Base-by-base conservation (phyloP, 2,888 invertebrate species). In the Globia sparganii region DNA sequence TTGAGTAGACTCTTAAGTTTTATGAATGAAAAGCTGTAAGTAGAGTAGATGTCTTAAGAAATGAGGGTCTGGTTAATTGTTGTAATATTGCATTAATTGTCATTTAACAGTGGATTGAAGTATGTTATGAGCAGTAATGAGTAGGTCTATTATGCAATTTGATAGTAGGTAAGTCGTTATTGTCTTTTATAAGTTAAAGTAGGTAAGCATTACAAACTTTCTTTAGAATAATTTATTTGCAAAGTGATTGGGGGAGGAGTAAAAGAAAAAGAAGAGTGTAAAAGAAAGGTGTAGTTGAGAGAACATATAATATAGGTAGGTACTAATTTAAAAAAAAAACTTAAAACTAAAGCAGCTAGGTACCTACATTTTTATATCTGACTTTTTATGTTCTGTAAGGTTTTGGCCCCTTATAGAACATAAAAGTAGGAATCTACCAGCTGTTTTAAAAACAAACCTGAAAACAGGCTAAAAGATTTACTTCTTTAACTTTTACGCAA, bases 1-100 rank as follows among this genome's bases (percentile, higher is more conserved):
- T 84, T 75, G 28, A 64, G 37, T 67, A 13, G 43, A 31, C 58
- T 58, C 28, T 73, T 49, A 8, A 31, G 65, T 77, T 43, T 34
- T 59, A 8, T 78, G 2, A 71, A 68, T 64, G 18, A 43, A 43
- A 69, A 21, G 34, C 25, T 61, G 8, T 31, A 46, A 46, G 6
- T 46, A 25, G 31, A 49, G 25, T 31, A 71, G 53, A 40, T 49
- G 25, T 69, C 67, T 64, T 34, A 21, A 65, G 64, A 53, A 31
- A 66, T 9, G 0, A 61, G 11, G 18, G 18, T 18, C 13, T 15
- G 40, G 8, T 59, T 46, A 11, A 1, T 49, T 67, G 8, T 64
- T 75, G 8, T 8, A 37, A 53, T 77, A 13, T 46, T 40, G 13
- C 18, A 25, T 4, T 67, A n/a, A 28, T 1, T 49, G 49, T 31